These are phyloP conservation scores for Amblyraja radiata DNA, from an alignment of 2,797 vertebrate genomes.

Conservation along the genomic window DNA sequence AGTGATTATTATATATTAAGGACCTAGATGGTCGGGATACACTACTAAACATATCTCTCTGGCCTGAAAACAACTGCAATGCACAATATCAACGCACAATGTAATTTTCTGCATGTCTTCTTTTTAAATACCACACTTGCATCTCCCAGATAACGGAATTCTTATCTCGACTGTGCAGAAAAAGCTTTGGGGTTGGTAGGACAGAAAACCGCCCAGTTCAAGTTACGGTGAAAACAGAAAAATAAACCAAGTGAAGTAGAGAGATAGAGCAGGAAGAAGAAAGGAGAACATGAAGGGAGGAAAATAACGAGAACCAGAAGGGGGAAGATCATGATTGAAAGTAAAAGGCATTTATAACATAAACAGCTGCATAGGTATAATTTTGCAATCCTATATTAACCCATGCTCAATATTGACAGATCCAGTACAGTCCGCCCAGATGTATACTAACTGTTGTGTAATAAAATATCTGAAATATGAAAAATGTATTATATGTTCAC, in stretches of 20 bases:
- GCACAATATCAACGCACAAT: too few species aligned
- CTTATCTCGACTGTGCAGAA: slow-evolving; percentile 2
- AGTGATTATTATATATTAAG: too few species aligned
- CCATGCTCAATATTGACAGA: background rate
- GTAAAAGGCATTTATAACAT: background rate
- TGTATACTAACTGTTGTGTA: background rate
- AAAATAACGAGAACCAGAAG: background rate
- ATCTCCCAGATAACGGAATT: slow-evolving; percentile 3
- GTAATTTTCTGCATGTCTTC: background rate
- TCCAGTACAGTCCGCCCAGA: background rate
- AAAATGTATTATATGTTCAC: background rate
- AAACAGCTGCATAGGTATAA: background rate
- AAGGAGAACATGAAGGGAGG: background rate
- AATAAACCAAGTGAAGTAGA: background rate
- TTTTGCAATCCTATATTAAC: background rate
- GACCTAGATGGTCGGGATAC: too few species aligned
- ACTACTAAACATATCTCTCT: too few species aligned
- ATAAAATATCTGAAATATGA: background rate
- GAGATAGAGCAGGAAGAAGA: slow-evolving; percentile 21
- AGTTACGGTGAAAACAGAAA: background rate
- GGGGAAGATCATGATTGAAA: background rate
- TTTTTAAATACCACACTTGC: background rate
- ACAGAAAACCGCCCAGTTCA: background rate
- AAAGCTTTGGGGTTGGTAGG: background rate
- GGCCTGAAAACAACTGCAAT: too few species aligned